phyloP scores from a whole-genome alignment of 2,888 invertebrate species.

The Drosophila lutescens region DNA sequence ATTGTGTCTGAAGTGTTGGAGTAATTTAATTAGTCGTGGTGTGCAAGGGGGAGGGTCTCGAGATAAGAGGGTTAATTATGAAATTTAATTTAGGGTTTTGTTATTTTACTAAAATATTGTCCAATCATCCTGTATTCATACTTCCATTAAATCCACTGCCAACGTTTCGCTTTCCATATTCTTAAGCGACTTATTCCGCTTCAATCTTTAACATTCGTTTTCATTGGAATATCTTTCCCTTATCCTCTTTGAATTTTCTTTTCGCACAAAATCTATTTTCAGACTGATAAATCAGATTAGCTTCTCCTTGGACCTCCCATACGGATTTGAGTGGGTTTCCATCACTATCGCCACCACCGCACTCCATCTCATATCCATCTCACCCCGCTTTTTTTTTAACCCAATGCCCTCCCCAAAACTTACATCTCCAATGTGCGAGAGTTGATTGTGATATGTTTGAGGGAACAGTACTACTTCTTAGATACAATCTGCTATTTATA shows the following conservation, averaged over 20 bases:
- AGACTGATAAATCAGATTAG: conserved; percentile 46
- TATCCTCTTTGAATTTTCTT: conserved; percentile 24
- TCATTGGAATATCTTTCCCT: conserved; percentile 3
- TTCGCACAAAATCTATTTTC: conserved; percentile 38
- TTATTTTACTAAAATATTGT: background rate
- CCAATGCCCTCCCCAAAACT: conserved; percentile 13
- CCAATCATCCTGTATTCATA: background rate
- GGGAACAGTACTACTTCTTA: conserved; percentile 11
- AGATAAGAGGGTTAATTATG: background rate
- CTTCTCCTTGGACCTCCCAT: conserved; percentile 35
- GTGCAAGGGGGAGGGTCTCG: background rate
- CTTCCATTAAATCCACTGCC: background rate
- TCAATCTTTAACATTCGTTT: conserved; percentile 11
- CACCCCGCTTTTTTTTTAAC: conserved; percentile 8
- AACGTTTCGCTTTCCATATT: background rate
- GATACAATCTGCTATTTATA: background rate
- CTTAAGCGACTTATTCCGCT: background rate
- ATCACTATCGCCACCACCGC: conserved; percentile 19
- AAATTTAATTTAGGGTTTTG: background rate
- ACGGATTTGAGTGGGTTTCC: conserved; percentile 24
- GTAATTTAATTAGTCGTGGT: conserved; percentile 19
- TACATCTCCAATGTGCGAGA: conserved; percentile 24
- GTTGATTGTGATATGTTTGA: conserved; percentile 17
- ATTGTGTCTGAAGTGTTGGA: conserved; percentile 21
- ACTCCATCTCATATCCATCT: conserved; percentile 5